Evolutionary conservation across 2,888 invertebrate genomes (phyloP).

Genomic region (Thymelicus lineola): DNA sequence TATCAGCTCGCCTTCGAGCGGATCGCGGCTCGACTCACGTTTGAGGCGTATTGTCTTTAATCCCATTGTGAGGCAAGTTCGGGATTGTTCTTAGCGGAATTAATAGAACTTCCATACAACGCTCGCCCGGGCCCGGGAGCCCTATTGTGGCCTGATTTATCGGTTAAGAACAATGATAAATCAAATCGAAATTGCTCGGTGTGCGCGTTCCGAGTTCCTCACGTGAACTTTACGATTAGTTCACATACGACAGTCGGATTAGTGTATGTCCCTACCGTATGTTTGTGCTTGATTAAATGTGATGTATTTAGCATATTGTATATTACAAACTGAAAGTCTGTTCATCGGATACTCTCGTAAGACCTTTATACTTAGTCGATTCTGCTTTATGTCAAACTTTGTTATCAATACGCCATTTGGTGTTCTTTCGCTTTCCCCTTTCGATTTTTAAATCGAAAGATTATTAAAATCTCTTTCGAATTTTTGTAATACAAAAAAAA

Average conservation of each 20-base stretch:
- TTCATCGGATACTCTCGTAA: too few species aligned
- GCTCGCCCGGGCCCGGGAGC: constrained; percentile 61
- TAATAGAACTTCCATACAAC: constrained; percentile 73
- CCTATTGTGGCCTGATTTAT: constrained; percentile 82
- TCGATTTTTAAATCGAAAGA: too few species aligned
- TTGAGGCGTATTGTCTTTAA: constrained; percentile 77
- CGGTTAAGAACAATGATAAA: constrained; percentile 83
- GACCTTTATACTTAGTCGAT: too few species aligned
- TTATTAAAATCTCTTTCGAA: too few species aligned
- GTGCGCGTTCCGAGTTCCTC: constrained; percentile 60
- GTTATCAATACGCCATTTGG: too few species aligned
- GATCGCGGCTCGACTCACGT: constrained; percentile 71
- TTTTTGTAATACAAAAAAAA: too few species aligned
- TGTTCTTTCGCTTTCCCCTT: too few species aligned
- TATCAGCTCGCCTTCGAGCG: constrained; percentile 22
- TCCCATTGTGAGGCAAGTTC: constrained; percentile 73
- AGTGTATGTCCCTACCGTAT: background rate
- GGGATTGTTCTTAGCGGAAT: constrained; percentile 81
- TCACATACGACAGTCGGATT: constrained; percentile 34
- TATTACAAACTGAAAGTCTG: background rate
- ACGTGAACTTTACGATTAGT: constrained; percentile 43
- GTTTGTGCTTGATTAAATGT: background rate
- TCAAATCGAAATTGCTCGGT: constrained; percentile 79
- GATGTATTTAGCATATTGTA: background rate
- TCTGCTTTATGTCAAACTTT: too few species aligned